These are phyloP conservation scores for Crambe crambe DNA, from an alignment of 37 sponge, comb jelly and placozoan genomes.

Conservation along the genomic window DNA sequence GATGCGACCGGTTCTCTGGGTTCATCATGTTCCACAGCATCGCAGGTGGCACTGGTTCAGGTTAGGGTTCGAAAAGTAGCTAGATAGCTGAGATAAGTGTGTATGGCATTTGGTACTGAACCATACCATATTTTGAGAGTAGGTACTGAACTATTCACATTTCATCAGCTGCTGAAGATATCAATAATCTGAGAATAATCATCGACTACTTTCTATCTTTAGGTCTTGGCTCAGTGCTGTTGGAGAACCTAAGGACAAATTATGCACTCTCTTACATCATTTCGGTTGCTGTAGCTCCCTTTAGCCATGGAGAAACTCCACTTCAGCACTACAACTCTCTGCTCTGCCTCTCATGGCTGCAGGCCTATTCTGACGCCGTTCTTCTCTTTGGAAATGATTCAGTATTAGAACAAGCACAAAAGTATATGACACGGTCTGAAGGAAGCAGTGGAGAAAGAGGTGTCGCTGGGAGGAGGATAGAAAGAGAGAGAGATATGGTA, in stretches of 20 bases:
- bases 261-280: conserved; percentile 61
- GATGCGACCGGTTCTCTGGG: conserved; percentile 61
- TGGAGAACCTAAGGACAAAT: conserved; percentile 67
- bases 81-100: not conserved
- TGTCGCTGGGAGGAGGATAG: not conserved
- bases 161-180: too few relatives aligned
- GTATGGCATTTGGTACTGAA: not conserved
- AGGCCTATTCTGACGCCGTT: conserved; percentile 67
- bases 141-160: too few relatives aligned
- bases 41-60: conserved; percentile 91
- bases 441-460: conserved; percentile 3
- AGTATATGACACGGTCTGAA: not conserved
- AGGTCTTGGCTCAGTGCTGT: conserved; percentile 70
- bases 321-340: conserved; percentile 89
- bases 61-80: conserved; percentile 22
- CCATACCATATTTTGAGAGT: too few relatives aligned
- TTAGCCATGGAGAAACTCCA: conserved; percentile 82
- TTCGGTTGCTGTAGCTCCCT: conserved; percentile 76
- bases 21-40: conserved; percentile 78
- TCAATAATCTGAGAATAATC: too few relatives aligned
- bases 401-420: conserved; percentile 36
- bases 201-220: not conserved
- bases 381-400: conserved; percentile 78
- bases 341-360: conserved; percentile 64
- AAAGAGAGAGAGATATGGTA: not conserved